Base-by-base conservation (phyloP, 2,113 vertebrate genomes). In the Patagioenas fasciata region DNA sequence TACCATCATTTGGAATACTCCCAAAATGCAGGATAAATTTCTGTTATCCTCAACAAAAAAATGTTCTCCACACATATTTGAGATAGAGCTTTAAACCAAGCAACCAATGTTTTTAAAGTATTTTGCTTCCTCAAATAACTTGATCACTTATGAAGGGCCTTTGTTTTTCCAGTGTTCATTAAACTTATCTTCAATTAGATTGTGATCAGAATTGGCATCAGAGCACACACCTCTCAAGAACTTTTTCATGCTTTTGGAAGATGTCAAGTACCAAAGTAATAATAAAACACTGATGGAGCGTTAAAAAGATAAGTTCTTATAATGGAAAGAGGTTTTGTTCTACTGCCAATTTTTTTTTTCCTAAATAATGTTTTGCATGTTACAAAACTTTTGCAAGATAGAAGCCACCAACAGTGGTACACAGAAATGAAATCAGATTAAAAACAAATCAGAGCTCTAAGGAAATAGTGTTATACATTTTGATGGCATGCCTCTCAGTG, bases 201-300 rank as follows among this genome's bases (percentile, higher is more conserved):
- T 72, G 53, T 86, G 83, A 93, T 92, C 95, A 87, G 77, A 81
- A 79, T 72, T 94, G 88, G 65, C 87, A 72, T 61, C 61, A 80
- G 36, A 90, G 67, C 90, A 89, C 79, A 86, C 24, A 28, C 88
- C 75, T 90, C 75, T 93, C 67, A 90, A 93, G 88, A 90, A 85
- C 72, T 90, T 92, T 77, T 75, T 91, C 73, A 84, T 95, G 92
- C 72, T 86, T 94, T 95, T 84, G 91, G 83, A 92, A 93, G 77
- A 91, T 80, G 64, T 74, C 62, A 87, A 92, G 61, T 66, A 66
- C 44, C 1, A 0, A 90, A 92, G 73, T 77, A 89, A 93, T 78
- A 75, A 67, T 89, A 85, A 85, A 93, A 73, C 36, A 77, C 50
- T 71, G 88, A 74, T 42, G 72, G 85, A 89, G 34, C 69, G 80